Evolutionary conservation across 2,797 vertebrate species (phyloP).

Genomic region (Artibeus jamaicensis): DNA sequence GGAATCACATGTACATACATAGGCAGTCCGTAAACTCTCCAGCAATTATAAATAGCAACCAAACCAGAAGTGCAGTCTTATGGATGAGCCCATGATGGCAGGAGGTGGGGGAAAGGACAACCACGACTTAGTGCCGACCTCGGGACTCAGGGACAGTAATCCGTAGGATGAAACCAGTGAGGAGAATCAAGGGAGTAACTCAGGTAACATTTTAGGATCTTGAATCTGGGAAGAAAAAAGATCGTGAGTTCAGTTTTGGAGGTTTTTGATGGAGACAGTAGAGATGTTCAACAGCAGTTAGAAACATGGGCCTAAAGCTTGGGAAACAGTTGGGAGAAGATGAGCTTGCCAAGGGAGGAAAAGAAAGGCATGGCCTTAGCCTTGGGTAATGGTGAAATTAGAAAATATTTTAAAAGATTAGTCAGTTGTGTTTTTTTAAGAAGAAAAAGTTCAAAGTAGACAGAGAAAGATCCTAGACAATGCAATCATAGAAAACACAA

Average conservation of each 20-base stretch:
- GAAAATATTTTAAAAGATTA: constrained; percentile 1
- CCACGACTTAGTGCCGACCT: neutral
- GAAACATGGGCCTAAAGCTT: neutral
- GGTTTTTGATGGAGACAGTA: neutral
- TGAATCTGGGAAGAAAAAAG: neutral
- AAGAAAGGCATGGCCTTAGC: neutral
- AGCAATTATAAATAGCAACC: neutral
- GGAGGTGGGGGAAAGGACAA: neutral
- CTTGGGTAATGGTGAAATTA: neutral
- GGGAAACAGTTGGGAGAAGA: neutral
- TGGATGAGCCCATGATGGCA: neutral
- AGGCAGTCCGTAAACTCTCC: neutral
- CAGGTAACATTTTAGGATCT: neutral
- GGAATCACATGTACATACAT: neutral
- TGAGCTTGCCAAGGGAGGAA: neutral
- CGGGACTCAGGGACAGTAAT: neutral
- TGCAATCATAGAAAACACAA: neutral
- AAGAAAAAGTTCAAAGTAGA: neutral
- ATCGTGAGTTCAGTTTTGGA: neutral
- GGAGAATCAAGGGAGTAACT: neutral
- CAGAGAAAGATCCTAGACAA: neutral
- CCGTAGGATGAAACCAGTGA: neutral
- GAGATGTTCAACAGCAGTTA: neutral
- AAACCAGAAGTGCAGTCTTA: neutral
- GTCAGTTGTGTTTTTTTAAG: neutral